These are phyloP conservation scores for Arbacia lixula DNA, from an alignment of 53 echinoderm and acorn worm genomes.

Conservation along the genomic window DNA sequence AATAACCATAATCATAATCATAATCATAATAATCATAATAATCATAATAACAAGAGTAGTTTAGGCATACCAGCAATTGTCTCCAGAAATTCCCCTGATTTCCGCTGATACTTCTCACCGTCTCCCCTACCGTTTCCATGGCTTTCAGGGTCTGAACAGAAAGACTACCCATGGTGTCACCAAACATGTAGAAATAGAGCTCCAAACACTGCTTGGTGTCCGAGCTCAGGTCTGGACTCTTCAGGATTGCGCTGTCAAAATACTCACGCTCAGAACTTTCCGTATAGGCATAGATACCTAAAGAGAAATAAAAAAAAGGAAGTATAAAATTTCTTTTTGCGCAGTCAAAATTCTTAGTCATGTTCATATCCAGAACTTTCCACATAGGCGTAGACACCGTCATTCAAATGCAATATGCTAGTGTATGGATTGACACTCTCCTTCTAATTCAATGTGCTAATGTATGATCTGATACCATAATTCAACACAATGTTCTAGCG, in stretches of 20 bases:
- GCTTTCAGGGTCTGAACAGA: background rate
- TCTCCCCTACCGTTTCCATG: background rate
- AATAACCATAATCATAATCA: background rate
- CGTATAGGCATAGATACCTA: conserved; percentile 2
- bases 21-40: background rate
- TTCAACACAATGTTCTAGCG: too few species aligned
- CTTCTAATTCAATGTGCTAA: too few species aligned
- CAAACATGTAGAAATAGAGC: background rate
- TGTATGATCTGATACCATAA: too few species aligned
- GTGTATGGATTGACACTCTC: too few species aligned
- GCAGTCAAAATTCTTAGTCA: too few species aligned
- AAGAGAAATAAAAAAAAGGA: too few species aligned
- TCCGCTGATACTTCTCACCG: background rate
- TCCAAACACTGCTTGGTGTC: background rate
- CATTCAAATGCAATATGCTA: too few species aligned
- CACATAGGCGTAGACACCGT: too few species aligned
- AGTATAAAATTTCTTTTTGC: too few species aligned
- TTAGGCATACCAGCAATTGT: background rate
- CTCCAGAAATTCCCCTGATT: conserved; percentile 10
- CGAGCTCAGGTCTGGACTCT: background rate
- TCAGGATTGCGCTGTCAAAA: background rate
- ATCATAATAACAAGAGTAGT: background rate
- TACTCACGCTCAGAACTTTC: background rate
- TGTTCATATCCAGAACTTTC: too few species aligned
- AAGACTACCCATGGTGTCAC: background rate